Percentiles rank a stretch among this genome's conserved stretches.
These are phyloP conservation scores for Apamea crenata DNA, from an alignment of 2,888 invertebrate species.

Conservation along the genomic window DNA sequence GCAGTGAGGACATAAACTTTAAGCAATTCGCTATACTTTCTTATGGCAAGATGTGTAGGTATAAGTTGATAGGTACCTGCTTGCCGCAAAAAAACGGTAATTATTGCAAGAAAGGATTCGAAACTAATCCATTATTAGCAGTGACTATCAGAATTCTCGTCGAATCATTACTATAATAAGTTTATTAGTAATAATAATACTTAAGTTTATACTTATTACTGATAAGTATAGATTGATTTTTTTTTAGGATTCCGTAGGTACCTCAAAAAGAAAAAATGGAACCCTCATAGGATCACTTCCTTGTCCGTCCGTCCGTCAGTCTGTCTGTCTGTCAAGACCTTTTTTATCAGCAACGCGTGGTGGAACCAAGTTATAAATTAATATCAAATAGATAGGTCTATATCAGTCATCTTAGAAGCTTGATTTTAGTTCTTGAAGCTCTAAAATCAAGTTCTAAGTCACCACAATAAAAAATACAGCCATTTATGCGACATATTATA, in stretches of 20 bases:
- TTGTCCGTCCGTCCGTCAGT: not conserved
- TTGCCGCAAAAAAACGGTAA: not conserved
- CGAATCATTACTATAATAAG: too few relatives aligned
- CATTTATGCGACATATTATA: not conserved
- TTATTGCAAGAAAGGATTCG: not conserved
- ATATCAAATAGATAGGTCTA: not conserved
- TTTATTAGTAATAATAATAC: too few relatives aligned
- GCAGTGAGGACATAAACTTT: constrained; percentile 13
- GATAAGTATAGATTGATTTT: too few relatives aligned
- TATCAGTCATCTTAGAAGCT: not conserved
- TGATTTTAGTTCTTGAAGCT: not conserved
- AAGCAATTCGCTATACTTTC: constrained; percentile 19
- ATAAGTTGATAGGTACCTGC: too few relatives aligned
- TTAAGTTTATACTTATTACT: too few relatives aligned
- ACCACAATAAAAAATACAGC: not conserved
- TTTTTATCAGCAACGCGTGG: not conserved
- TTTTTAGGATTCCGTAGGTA: not conserved
- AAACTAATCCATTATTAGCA: constrained; percentile 8
- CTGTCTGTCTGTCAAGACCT: not conserved
- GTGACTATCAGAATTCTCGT: not conserved
- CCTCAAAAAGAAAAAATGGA: not conserved
- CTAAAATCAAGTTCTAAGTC: not conserved
- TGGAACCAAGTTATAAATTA: not conserved
- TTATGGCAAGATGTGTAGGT: not conserved
- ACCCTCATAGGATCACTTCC: not conserved